These are phyloP conservation scores for Calosoma granatense DNA, from an alignment of 1,140 invertebrate species.

Conservation along the genomic window DNA sequence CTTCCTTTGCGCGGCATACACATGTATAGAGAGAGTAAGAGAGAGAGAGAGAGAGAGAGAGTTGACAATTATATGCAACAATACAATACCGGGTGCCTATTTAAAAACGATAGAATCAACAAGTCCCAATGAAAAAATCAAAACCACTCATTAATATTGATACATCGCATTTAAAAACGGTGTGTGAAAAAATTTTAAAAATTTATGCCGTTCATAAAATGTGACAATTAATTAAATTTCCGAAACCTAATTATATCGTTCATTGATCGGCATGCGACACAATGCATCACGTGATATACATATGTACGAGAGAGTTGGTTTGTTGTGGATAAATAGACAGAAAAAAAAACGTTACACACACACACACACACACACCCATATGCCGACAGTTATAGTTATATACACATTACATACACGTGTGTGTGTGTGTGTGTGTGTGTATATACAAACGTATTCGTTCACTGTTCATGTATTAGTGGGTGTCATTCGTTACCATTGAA, in stretches of 20 bases:
- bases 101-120: slow-evolving; percentile 3
- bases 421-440: no score
- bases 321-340: slow-evolving; percentile 1
- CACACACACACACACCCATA: neutral
- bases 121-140: neutral
- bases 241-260: slow-evolving; percentile 7
- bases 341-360: neutral
- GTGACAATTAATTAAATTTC: slow-evolving; percentile 6
- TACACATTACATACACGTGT: no score
- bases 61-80: no score
- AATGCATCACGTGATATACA: slow-evolving; percentile 2
- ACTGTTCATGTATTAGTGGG: slow-evolving; percentile 28
- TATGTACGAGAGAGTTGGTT: neutral
- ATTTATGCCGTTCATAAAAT: slow-evolving; percentile 7
- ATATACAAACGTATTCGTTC: no score
- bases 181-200: slow-evolving; percentile 3
- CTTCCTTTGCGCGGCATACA: no score
- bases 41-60: no score
- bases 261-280: neutral
- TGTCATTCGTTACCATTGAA: slow-evolving; percentile 29
- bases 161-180: slow-evolving; percentile 7
- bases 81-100: no score
- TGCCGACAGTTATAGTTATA: neutral
- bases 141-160: neutral
- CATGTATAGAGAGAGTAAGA: no score